Conservation (phyloP, 92 coral and sea anemone species). For the Phenganax stokvisi region DNA sequence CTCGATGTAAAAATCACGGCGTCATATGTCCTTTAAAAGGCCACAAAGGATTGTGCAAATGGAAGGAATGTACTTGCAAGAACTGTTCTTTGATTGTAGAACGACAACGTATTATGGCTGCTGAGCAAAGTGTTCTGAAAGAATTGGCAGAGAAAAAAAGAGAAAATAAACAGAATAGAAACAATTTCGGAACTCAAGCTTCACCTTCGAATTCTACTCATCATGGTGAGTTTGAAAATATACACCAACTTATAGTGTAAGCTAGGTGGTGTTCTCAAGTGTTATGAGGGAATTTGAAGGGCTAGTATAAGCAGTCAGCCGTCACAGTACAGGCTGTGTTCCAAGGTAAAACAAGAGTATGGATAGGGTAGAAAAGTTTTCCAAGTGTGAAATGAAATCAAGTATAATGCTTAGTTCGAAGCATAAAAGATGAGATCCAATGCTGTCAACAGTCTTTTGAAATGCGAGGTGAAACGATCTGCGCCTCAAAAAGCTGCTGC, state of each 20-base stretch:
- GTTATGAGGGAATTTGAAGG: background rate
- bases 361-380: too few species aligned
- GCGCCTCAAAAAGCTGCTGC: too few species aligned
- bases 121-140: constrained; percentile 32
- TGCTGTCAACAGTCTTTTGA: too few species aligned
- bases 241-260: background rate
- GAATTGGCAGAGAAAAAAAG: constrained; percentile 24
- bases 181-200: background rate
- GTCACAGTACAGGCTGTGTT: background rate
- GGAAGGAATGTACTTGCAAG: constrained; percentile 23
- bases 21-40: constrained; percentile 30
- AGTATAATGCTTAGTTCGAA: too few species aligned
- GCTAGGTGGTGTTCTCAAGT: background rate
- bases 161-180: background rate
- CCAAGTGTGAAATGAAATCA: too few species aligned
- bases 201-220: background rate
- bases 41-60: constrained; percentile 38
- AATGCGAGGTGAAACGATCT: too few species aligned
- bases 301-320: background rate
- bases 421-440: too few species aligned
- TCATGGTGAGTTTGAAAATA: constrained; percentile 13
- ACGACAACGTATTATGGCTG: constrained; percentile 38
- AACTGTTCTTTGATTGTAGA: constrained; percentile 34
- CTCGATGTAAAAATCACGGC: constrained; percentile 41
- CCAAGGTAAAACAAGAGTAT: too few species aligned